A percentile compares a stretch with the other conserved stretches of the same genome.
phyloP scores from a whole-genome alignment of 2,888 invertebrate genomes.

The Elmis aenea region DNA sequence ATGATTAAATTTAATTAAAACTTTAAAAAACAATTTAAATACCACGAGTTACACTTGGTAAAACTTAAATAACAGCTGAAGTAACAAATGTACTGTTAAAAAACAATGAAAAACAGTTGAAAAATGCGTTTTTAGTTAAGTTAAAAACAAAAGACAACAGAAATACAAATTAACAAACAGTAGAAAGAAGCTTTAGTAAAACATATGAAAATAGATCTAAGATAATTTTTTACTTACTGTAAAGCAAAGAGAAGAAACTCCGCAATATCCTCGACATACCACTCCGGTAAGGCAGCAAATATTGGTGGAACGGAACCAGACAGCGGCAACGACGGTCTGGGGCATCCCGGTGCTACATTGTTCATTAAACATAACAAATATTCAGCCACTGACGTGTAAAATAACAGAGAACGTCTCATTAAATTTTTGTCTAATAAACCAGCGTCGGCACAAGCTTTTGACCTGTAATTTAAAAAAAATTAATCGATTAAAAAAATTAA shows the following conservation, averaged over 20 bases:
- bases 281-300: conserved; percentile 92
- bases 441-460: conserved; percentile 89
- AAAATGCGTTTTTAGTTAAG: no score
- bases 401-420: conserved; percentile 75
- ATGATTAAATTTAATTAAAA: no score
- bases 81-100: no score
- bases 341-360: conserved; percentile 48
- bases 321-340: conserved; percentile 52
- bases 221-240: conserved; percentile 84
- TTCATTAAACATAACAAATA: conserved; percentile 66
- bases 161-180: conserved; percentile 5
- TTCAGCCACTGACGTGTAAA: conserved; percentile 82
- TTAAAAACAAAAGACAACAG: neutral
- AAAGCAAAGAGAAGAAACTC: conserved; percentile 91
- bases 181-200: no score
- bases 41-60: no score
- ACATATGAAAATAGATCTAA: no score
- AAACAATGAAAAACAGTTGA: no score
- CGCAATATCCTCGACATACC: conserved; percentile 96
- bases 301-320: conserved; percentile 61
- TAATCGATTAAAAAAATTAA: conserved; percentile 31
- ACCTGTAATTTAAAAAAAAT: no score
- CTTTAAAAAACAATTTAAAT: no score
- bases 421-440: conserved; percentile 81
- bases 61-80: no score